Evolutionary conservation across 2,888 invertebrate genomes (phyloP), one percentile per base, ranked within the genome.

Genomic region (Cheilosia variabilis): DNA sequence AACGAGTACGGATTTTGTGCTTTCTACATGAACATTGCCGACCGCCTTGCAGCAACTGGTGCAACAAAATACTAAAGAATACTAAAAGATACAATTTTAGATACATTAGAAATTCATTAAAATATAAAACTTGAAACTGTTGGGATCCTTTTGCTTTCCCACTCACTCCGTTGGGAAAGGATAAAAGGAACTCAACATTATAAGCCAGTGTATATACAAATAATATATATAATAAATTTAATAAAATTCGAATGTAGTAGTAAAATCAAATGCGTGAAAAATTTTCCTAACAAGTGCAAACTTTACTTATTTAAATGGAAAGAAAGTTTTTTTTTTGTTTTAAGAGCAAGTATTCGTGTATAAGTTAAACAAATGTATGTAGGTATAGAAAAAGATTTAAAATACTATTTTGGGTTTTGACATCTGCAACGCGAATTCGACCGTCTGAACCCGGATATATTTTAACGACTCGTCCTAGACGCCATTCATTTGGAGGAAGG

Each of bases 401-500:
- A n/a, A 53, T 9, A 5, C 78, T 57, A 34, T 15, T 5, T n/a
- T 37, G 10, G 2, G 62, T 78, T 60, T 55, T 68, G 10, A 55
- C 17, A 19, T 63, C 69, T 9, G 43, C 69, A 34, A 73, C 69
- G 9, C 78, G 55, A 17, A 62, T 19, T 27, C 27, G 27, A 27
- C 27, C 27, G 27, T 27, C 27, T 6, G 6, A 27, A 6, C 27
- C 27, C 0, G 27, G 27, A 27, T 27, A 27, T 6, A 27, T 27
- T 27, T 27, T 27, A 7, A 27, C n/a, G 24, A 77, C 55, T 4
- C 80, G 58, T 19, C 76, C 65, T 65, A 80, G 10, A 27, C 52
- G 68, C 76, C 79, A 78, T 63, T 79, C 77, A 27, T 58, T 62
- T 27, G 27, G 6, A 27, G 27, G 27, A 27, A 27, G 27, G 1